Evolutionary conservation across 2,888 invertebrate genomes (phyloP), one percentile per base, ranked within the genome.

Genomic region (Baronia brevicornis): DNA sequence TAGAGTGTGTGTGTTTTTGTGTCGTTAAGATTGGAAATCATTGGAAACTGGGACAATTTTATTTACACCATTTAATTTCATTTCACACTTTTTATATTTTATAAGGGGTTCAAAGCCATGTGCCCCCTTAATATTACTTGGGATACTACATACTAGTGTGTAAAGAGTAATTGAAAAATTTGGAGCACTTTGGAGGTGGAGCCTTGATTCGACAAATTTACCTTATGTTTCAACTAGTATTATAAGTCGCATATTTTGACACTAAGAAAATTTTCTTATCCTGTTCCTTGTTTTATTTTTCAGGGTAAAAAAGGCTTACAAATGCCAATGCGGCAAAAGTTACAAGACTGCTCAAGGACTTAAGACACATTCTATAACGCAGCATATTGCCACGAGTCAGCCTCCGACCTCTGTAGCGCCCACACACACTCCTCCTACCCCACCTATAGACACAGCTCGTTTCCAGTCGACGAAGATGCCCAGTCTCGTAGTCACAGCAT

Each of bases 301-400:
- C 82, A 92, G 92, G 82, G 87, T 91, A 64, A 89, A 89, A 69
- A 93, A 93, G 82, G 89, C 89, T 21, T 93, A 89, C 84, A 91
- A 90, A 68, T 94, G 94, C 71, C 90, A 90, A 64, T 94, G 94
- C 84, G 93, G 93, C 55, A 94, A 94, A 85, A 92, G 90, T 67
- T 94, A 94, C 84, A 92, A 92, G 79, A 92, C 93, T 43, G 86
- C 89, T 28, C 91, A 91, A 70, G 92, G 93, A 36, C 85, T 94
- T 56, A 91, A 91, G 62, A 89, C 87, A 55, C 94, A 94, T 67
- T 87, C 89, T 1, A 59, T 67, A 39, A 41, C 66, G 0, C 71
- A 74, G 28, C 78, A 77, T 50, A 59, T 67, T 11, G 60, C 50
- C 22, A 44, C 46, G 1, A 46, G 47, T 36, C 51, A 41, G 32